Percentiles rank a stretch among this genome's conserved stretches.
These are phyloP conservation scores for Rallus crepitans DNA, from an alignment of 2,797 vertebrate genomes.

Conservation along the genomic window DNA sequence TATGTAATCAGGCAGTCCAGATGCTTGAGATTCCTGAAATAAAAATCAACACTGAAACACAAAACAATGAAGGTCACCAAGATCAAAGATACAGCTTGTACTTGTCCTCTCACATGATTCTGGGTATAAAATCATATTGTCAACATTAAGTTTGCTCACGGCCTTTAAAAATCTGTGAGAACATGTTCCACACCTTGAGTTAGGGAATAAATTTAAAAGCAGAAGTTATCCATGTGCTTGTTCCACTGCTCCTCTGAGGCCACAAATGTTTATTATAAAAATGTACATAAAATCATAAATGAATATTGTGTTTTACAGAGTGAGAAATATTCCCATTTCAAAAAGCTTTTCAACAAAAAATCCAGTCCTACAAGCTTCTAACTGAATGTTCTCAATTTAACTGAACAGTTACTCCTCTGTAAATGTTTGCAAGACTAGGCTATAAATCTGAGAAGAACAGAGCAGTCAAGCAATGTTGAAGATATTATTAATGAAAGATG, in stretches of 20 bases:
- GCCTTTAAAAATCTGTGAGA: constrained; percentile 11
- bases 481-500: constrained; percentile 33
- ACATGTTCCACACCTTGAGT: neutral
- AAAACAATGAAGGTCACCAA: neutral
- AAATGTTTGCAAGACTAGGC: neutral
- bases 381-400: constrained; percentile 27
- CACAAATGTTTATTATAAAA: constrained; percentile 37
- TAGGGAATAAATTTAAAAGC: neutral
- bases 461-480: constrained; percentile 1
- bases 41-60: constrained; percentile 12
- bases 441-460: constrained; percentile 36
- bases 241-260: neutral
- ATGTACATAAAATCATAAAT: neutral
- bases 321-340: constrained; percentile 19
- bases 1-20: constrained; percentile 87
- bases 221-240: neutral
- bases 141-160: neutral
- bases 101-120: neutral
- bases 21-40: constrained; percentile 80
- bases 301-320: constrained; percentile 6
- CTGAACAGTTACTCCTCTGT: neutral
- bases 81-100: neutral
- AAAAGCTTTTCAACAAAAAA: neutral
- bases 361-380: neutral
- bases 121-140: neutral